phyloP scores from a whole-genome alignment of 2,888 invertebrate genomes.

The Galerucella pusilla region DNA sequence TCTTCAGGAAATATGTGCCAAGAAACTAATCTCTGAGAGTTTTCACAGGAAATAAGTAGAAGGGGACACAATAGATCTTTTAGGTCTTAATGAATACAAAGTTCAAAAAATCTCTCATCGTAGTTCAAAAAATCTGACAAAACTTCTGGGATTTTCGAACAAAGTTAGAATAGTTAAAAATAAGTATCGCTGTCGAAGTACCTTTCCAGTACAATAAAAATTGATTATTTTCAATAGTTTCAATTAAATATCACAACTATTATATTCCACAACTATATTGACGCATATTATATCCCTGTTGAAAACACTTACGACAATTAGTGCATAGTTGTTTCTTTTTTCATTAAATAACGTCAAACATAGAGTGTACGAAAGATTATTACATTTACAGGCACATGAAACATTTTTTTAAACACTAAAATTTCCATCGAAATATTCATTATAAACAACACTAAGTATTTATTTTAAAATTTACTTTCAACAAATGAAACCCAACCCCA shows the following conservation, averaged over 20 bases:
- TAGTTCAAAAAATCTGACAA: too few species aligned
- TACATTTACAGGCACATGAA: slow-evolving; percentile 60
- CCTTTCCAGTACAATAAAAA: slow-evolving; percentile 37
- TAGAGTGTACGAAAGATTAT: slow-evolving; percentile 57
- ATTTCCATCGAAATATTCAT: slow-evolving; percentile 28
- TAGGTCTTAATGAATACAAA: too few species aligned
- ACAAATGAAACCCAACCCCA: slow-evolving; percentile 31
- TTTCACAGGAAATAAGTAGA: too few species aligned
- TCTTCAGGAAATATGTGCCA: too few species aligned
- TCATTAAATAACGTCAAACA: slow-evolving; percentile 54
- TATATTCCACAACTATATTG: slow-evolving; percentile 59
- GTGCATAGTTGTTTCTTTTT: slow-evolving; percentile 51
- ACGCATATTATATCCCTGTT: slow-evolving; percentile 54
- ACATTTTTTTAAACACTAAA: slow-evolving; percentile 47
- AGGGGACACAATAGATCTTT: too few species aligned
- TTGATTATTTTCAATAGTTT: slow-evolving; percentile 48
- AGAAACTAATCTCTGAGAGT: too few species aligned
- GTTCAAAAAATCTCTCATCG: too few species aligned
- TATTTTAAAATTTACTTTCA: slow-evolving; percentile 23
- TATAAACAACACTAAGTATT: slow-evolving; percentile 32
- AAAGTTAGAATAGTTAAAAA: background rate
- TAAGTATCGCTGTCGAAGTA: slow-evolving; percentile 41
- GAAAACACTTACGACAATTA: slow-evolving; percentile 55
- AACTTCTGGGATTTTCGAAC: too few species aligned
- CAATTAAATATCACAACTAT: slow-evolving; percentile 61